Conservation (phyloP, 2,888 invertebrate species). For the Calameuta idolon region DNA sequence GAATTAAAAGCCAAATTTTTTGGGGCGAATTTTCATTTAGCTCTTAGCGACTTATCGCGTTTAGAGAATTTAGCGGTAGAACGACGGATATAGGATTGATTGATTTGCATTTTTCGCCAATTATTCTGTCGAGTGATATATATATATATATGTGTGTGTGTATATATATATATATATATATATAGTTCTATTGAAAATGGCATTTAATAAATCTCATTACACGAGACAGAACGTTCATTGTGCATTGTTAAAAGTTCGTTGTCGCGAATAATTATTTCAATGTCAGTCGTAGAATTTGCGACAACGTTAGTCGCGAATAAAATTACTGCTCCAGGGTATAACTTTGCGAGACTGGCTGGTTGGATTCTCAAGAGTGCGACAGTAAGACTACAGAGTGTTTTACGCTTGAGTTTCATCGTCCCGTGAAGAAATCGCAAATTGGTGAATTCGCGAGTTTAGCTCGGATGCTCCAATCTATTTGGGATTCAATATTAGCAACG, state of each 20-base stretch:
- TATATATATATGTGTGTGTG: background rate
- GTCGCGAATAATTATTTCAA: constrained; percentile 64
- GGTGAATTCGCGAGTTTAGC: background rate
- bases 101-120: background rate
- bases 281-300: constrained; percentile 62
- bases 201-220: constrained; percentile 56
- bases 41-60: background rate
- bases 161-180: background rate
- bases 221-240: constrained; percentile 50
- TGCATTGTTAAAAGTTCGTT: constrained; percentile 54
- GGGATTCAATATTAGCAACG: background rate
- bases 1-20: background rate
- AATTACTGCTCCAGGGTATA: background rate
- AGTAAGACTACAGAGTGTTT: background rate
- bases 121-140: background rate
- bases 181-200: constrained; percentile 8
- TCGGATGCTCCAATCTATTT: background rate
- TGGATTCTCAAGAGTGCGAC: background rate
- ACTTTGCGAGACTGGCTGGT: background rate
- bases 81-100: background rate
- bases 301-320: constrained; percentile 47
- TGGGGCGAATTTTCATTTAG: background rate
- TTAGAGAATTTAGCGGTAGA: background rate
- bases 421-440: background rate
- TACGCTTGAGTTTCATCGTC: background rate